These are phyloP conservation scores for Dromius quadrimaculatus DNA, from an alignment of 2,888 invertebrate species.

Conservation along the genomic window DNA sequence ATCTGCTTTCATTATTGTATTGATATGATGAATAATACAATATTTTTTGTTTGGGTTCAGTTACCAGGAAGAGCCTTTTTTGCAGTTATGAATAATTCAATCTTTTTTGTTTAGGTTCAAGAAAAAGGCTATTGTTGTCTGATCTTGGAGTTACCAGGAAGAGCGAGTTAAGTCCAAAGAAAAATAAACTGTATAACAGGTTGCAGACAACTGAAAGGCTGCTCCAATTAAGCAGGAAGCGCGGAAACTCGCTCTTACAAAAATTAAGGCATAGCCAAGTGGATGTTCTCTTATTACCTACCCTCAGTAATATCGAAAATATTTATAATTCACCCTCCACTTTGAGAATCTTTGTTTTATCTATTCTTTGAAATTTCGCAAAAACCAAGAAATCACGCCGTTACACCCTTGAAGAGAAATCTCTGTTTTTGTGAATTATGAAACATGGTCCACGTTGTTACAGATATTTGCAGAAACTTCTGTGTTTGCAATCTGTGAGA, in stretches of 20 bases:
- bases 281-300: neutral
- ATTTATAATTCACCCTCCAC: neutral
- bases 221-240: neutral
- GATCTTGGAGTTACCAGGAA: no score
- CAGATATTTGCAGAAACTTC: slow-evolving; percentile 4
- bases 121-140: no score
- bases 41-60: no score
- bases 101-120: no score
- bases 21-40: no score
- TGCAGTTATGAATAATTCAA: no score
- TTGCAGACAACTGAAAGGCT: no score
- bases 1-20: no score
- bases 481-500: neutral
- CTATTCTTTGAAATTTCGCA: neutral
- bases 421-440: neutral
- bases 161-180: no score
- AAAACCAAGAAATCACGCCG: neutral
- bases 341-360: neutral
- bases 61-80: no score
- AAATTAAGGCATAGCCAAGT: neutral
- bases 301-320: neutral
- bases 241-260: neutral
- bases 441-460: neutral
- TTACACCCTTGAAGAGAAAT: neutral
- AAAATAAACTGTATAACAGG: no score